Evolutionary conservation across 2,888 invertebrate genomes (phyloP).

Genomic region (Drosophila robusta): DNA sequence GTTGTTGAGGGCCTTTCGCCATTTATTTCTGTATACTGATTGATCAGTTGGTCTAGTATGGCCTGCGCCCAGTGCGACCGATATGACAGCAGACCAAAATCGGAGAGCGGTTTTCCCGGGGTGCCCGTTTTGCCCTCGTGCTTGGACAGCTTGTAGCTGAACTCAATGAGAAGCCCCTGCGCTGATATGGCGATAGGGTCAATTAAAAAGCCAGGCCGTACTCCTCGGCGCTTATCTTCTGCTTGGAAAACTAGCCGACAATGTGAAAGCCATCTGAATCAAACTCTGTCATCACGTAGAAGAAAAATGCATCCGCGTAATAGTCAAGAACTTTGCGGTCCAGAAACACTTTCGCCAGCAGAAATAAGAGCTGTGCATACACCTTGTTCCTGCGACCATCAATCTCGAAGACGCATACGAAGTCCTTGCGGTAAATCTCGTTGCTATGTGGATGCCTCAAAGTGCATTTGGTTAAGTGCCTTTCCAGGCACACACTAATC

Average conservation of each 20-base stretch:
- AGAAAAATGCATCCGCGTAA: conserved; percentile 99
- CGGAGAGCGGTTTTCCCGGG: conserved; percentile 99
- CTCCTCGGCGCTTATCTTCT: conserved; percentile 99
- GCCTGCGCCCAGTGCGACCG: conserved; percentile 99
- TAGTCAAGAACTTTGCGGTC: conserved; percentile 99
- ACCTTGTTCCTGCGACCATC: conserved; percentile 98
- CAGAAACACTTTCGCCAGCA: conserved; percentile 97
- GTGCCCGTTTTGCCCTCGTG: conserved; percentile 99
- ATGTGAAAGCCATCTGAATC: conserved; percentile 98
- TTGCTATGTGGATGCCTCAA: no score
- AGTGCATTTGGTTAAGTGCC: no score
- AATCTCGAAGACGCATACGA: conserved; percentile 98
- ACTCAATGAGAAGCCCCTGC: conserved; percentile 99
- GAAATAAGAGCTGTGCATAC: conserved; percentile 98
- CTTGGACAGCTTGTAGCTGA: conserved; percentile 99
- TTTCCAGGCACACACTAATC: no score
- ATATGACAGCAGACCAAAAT: conserved; percentile 97
- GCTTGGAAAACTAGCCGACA: conserved; percentile 99
- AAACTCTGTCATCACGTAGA: conserved; percentile 93
- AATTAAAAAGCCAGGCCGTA: conserved; percentile 98
- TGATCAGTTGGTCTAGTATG: conserved; percentile 95
- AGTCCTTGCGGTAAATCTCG: no score
- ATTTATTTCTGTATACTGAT: conserved; percentile 92
- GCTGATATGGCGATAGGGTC: conserved; percentile 98
- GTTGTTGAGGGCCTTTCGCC: conserved; percentile 96